Percentiles rank a stretch among this genome's conserved stretches.
These are phyloP conservation scores for Leptodactylus fuscus DNA, from an alignment of 2,113 vertebrate species.

Conservation along the genomic window DNA sequence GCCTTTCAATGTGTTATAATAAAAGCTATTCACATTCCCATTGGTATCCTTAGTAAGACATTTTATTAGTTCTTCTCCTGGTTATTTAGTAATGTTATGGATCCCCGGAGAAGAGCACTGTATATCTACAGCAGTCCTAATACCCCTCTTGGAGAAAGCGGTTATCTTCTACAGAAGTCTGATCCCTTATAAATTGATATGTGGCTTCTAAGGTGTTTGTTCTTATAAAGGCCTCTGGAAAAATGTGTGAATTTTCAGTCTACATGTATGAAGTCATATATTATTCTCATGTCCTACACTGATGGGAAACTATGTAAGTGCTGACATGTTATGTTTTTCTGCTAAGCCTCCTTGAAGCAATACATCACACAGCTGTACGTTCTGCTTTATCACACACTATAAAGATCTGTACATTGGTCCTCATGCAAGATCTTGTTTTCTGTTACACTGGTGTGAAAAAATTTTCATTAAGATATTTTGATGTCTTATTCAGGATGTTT, in stretches of 20 bases:
- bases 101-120: background rate
- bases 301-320: conserved; percentile 45
- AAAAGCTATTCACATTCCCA: too few relatives aligned
- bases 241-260: conserved; percentile 41
- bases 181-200: background rate
- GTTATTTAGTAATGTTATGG: background rate
- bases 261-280: conserved; percentile 31
- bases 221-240: conserved; percentile 6
- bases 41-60: too few relatives aligned
- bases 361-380: conserved; percentile 33
- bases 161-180: background rate
- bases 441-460: background rate
- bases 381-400: conserved; percentile 19
- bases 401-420: background rate
- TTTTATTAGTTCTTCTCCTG: too few relatives aligned
- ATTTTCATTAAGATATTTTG: too few relatives aligned
- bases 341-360: background rate
- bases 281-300: conserved; percentile 4
- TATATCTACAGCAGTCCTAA: background rate
- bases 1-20: too few relatives aligned
- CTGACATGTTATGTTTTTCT: conserved; percentile 26
- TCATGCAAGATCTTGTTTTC: background rate
- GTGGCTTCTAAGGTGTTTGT: background rate
- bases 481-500: too few relatives aligned
- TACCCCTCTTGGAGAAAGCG: background rate